A percentile compares a stretch with the other conserved stretches of the same genome.
Conservation (phyloP, 2,888 invertebrate species). For the Amiota communis region DNA sequence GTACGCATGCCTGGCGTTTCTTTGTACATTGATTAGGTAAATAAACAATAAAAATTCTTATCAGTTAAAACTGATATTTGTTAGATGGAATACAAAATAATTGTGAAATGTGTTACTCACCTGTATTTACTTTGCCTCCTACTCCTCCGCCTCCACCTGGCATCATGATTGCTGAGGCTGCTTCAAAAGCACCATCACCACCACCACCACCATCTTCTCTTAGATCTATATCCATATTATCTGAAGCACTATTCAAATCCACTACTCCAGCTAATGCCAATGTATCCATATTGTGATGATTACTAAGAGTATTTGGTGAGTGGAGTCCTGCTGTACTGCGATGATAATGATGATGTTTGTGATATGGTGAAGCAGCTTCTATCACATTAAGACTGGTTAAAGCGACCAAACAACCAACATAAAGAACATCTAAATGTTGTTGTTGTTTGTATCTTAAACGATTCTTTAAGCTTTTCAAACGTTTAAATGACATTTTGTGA, state of each 20-base stretch:
- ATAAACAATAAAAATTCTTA: no score
- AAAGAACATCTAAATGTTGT: constrained; percentile 19
- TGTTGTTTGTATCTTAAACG: background rate
- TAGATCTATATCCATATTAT: background rate
- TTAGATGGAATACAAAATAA: no score
- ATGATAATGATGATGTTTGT: constrained; percentile 57
- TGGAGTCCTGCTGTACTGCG: constrained; percentile 58
- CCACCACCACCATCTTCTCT: constrained; percentile 31
- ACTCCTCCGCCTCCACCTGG: constrained; percentile 29
- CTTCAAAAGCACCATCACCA: constrained; percentile 45
- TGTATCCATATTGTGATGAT: constrained; percentile 55
- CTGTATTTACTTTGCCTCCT: constrained; percentile 58
- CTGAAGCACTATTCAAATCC: constrained; percentile 4
- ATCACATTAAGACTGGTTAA: constrained; percentile 37
- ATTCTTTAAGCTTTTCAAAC: no score
- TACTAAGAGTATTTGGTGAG: constrained; percentile 62
- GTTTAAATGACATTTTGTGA: no score
- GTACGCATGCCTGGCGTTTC: no score
- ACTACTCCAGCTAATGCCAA: constrained; percentile 17
- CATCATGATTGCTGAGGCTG: constrained; percentile 56
- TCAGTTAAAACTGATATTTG: no score
- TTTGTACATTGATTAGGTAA: no score
- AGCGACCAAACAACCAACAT: background rate
- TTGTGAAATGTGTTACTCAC: constrained; percentile 42
- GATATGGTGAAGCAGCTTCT: constrained; percentile 56